Base-by-base conservation (phyloP, 2,797 vertebrate species). In the Synaphobranchus kaupii region DNA sequence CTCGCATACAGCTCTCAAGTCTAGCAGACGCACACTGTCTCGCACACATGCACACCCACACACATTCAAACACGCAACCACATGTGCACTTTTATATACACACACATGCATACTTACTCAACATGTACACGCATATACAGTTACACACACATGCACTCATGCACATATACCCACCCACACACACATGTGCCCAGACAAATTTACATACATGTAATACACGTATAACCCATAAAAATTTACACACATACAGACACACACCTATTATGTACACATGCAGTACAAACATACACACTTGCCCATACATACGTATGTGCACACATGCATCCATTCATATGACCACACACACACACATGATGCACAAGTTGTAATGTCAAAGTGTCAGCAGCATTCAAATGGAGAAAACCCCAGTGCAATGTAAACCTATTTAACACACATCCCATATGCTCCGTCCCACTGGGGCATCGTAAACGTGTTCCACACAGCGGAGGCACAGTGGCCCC, bases 381-480 rank as follows among this genome's bases (percentile, higher is more conserved):
- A 68, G 28, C 25, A 31, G 66, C 28, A 31, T 39, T 76, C 13
- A 76, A 17, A 76, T 31, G 13, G 9, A 34, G 71, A 39, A 76
- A 76, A 76, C 10, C 28, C 28, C 71, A 9, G 44, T 81, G 47
- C 39, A 25, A 25, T 25, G 44, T 81, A 48, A 81, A 81, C 44
- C 78, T 50, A 10, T 81, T 81, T 81, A 81, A 81, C 78, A 81
- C 60, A 83, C 58, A 66, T 50, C 80, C 58, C 80, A 87, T 56
- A 83, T 76, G 66, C 22, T 66, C n/a, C n/a, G 73, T 86, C 76
- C 89, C 91, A 91, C 90, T 85, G 47, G 88, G 87, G 90, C 54
- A 88, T 85, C 84, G 88, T 91, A 90, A 92, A 91, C 66, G 86
- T 91, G 90, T 92, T 93, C 58, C 89, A 90, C 85, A 82, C 81